Conservation (phyloP, 2,797 vertebrate species). For the Karalla daura region DNA sequence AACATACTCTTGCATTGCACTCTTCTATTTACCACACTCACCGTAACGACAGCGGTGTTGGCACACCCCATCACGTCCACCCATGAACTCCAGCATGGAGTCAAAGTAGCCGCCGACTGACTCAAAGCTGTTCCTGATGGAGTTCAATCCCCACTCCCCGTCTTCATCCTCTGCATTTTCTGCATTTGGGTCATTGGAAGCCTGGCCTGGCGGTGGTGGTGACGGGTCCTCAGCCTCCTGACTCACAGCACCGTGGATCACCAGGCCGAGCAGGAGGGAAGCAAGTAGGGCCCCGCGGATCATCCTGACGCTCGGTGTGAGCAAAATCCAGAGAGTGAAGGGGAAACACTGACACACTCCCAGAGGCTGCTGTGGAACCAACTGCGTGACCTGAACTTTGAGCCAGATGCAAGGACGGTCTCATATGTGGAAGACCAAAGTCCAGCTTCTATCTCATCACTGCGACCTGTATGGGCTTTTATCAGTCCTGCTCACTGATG, state of each 20-base stretch:
- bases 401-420: conserved; percentile 43
- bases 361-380: conserved; percentile 26
- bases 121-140: conserved; percentile 89
- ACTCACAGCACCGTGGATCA: conserved; percentile 10
- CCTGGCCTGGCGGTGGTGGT: conserved; percentile 9
- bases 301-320: conserved; percentile 49
- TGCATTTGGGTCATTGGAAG: conserved; percentile 40
- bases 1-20: neutral
- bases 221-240: conserved; percentile 53
- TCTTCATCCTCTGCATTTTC: conserved; percentile 71
- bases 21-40: conserved; percentile 66
- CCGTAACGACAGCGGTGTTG: conserved; percentile 92
- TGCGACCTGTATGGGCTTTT: conserved; percentile 29
- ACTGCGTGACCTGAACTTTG: conserved; percentile 76
- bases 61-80: conserved; percentile 92
- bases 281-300: conserved; percentile 40
- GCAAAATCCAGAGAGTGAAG: conserved; percentile 17
- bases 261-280: conserved; percentile 52
- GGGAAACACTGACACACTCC: conserved; percentile 8
- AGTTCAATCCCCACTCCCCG: conserved; percentile 87
- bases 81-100: conserved; percentile 92
- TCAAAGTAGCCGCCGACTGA: conserved; percentile 90
- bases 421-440: conserved; percentile 80
- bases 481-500: conserved; percentile 36
- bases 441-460: conserved; percentile 68